Evolutionary conservation across 2,113 vertebrate genomes (phyloP).

Genomic region (Hypomesus transpacificus): DNA sequence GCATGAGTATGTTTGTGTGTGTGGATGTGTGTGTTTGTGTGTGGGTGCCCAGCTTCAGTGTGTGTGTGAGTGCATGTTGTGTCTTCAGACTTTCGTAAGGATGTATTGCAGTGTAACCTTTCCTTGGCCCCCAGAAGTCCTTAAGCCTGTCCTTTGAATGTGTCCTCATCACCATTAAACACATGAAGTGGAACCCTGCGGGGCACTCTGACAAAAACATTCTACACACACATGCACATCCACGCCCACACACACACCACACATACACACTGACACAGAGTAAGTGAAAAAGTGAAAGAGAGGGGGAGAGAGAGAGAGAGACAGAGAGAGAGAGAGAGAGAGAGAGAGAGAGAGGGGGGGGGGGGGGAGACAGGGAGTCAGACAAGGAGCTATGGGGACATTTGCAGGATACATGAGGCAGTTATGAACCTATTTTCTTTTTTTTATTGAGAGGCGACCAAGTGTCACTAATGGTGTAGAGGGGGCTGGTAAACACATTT

Average conservation of each 20-base stretch:
- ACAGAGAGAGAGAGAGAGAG: not conserved
- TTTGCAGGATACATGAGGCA: constrained; percentile 71
- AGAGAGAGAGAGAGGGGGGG: no score
- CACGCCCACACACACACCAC: constrained; percentile 4
- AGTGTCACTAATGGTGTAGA: constrained; percentile 71
- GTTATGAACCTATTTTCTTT: constrained; percentile 66
- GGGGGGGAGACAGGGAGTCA: constrained; percentile 11
- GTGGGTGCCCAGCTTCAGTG: not conserved
- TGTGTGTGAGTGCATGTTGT: not conserved
- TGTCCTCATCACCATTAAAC: no score
- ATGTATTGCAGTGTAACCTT: not conserved
- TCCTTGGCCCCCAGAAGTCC: no score
- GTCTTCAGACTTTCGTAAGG: not conserved
- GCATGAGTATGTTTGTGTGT: not conserved
- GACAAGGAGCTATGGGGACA: constrained; percentile 54
- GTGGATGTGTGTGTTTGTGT: not conserved
- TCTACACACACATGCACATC: constrained; percentile 2
- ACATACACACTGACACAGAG: not conserved
- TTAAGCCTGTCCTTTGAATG: no score
- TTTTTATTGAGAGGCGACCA: constrained; percentile 61
- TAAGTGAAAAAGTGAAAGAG: not conserved
- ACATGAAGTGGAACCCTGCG: no score
- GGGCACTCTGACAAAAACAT: no score
- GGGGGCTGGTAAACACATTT: constrained; percentile 71
- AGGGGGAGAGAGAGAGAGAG: not conserved